Base-by-base conservation (phyloP, 35 echinoderm and acorn worm genomes). In the Anneissia japonica region DNA sequence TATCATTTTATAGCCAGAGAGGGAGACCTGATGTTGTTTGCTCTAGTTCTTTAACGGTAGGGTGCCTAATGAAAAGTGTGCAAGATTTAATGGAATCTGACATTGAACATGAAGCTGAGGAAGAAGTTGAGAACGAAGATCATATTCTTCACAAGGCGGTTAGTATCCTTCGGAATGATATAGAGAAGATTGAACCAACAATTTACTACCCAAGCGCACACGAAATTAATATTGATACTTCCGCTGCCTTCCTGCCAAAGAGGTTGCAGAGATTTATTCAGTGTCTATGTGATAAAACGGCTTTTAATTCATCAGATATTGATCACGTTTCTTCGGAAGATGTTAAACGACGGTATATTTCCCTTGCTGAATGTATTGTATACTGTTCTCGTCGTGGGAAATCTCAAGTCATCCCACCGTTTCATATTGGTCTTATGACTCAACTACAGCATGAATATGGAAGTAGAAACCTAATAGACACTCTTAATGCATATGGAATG, bases 401-500 rank as follows among this genome's bases (percentile, higher is more conserved):
- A 45, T 43, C 81, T 14, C 40, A 43, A 43, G 40, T 43, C 4
- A 43, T 43, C 14, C 40, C 40, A 28, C 81, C 81, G 5, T 55
- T 46, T 11, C 81, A 83, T 83, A 34, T 83, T 46, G 81, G 81
- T 29, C 35, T 83, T 7, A 55, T 55, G 45, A 55, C 7, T 30
- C 81, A 83, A 55, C n/a, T 83, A 45, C 81, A 83, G 5, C 81
- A 83, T 43, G 81, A 83, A 28, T 83, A 83, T 83, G 81, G 81
- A 14, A 46, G 38, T 30, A 41, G 81, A 83, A 46, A 19, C 26
- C 35, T 83, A 3, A 83, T 83, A 41, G 81, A 83, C 26, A 83
- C 81, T 4, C 81, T 83, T 29, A 41, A 83, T 46, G 12, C 81
- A n/a, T 83, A 83, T 83, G 81, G 81, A 38, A 46, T 83, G 37